Evolutionary conservation across 1,140 invertebrate species (phyloP).

Genomic region (Drosophila bocki): DNA sequence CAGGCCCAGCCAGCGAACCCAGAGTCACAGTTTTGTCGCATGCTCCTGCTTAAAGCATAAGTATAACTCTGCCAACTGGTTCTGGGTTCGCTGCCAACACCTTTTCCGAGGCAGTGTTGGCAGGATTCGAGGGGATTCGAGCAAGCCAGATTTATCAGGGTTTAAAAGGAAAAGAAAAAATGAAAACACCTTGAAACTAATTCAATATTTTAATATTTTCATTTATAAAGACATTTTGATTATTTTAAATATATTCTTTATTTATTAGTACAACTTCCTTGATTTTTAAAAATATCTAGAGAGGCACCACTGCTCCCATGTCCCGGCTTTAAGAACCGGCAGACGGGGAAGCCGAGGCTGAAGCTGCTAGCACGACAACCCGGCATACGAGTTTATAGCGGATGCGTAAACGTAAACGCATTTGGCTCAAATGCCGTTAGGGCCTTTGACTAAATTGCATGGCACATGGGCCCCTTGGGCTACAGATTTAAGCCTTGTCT

Average conservation of each 20-base stretch:
- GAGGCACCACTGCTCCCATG: constrained; percentile 21
- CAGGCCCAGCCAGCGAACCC: constrained; percentile 25
- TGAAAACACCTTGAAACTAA: no score
- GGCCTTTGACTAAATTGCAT: constrained; percentile 82
- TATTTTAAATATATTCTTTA: not conserved
- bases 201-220: not conserved
- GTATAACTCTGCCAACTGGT: constrained; percentile 67
- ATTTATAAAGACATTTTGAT: no score
- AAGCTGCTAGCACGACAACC: constrained; percentile 47
- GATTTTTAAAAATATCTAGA: constrained; percentile 13
- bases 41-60: constrained; percentile 75
- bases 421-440: constrained; percentile 84
- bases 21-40: constrained; percentile 72
- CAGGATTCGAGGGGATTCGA: not conserved
- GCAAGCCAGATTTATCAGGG: not conserved
- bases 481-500: constrained; percentile 10
- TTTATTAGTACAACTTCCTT: not conserved
- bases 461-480: constrained; percentile 67
- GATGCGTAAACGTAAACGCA: constrained; percentile 85
- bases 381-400: constrained; percentile 84
- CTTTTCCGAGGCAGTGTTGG: constrained; percentile 28
- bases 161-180: not conserved
- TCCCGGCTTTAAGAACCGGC: constrained; percentile 50
- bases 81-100: constrained; percentile 57
- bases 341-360: constrained; percentile 6